Evolutionary conservation across 53 echinoderm and acorn worm genomes (phyloP).

Genomic region (Arbacia lixula): DNA sequence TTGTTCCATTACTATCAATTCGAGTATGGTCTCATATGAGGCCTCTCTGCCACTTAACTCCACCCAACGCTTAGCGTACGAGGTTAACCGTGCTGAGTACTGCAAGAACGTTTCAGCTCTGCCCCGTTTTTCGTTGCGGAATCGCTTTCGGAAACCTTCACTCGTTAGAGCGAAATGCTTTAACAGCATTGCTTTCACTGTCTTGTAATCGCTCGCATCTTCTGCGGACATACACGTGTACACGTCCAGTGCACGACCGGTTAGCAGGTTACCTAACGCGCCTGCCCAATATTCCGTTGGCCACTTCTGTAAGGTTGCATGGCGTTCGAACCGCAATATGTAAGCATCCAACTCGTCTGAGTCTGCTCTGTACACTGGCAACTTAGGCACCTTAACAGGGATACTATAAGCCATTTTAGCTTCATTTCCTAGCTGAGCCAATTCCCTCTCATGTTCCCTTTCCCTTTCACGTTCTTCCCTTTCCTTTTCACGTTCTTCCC

Average conservation of each 20-base stretch:
- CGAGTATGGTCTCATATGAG: too few species aligned
- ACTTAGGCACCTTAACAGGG: slow-evolving; percentile 4
- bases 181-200: slow-evolving; percentile 20
- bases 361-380: slow-evolving; percentile 37
- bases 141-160: slow-evolving; percentile 37
- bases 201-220: slow-evolving; percentile 20
- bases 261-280: slow-evolving; percentile 26
- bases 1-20: too few species aligned
- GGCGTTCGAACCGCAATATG: slow-evolving; percentile 22
- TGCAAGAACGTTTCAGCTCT: slow-evolving; percentile 1
- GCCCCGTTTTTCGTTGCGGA: slow-evolving; percentile 15
- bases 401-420: neutral
- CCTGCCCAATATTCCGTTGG: slow-evolving; percentile 34
- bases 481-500: slow-evolving; percentile 14
- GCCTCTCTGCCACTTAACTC: slow-evolving; percentile 20
- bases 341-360: slow-evolving; percentile 36
- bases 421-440: neutral
- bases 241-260: slow-evolving; percentile 13
- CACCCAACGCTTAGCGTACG: slow-evolving; percentile 19
- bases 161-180: slow-evolving; percentile 42
- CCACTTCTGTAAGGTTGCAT: slow-evolving; percentile 33
- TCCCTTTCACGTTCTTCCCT: slow-evolving; percentile 36
- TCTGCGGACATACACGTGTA: slow-evolving; percentile 32
- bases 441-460: slow-evolving; percentile 40
- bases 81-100: slow-evolving; percentile 26